These are phyloP conservation scores for Ceratosolen solmsi DNA, from an alignment of 1,140 invertebrate genomes.

Conservation along the genomic window DNA sequence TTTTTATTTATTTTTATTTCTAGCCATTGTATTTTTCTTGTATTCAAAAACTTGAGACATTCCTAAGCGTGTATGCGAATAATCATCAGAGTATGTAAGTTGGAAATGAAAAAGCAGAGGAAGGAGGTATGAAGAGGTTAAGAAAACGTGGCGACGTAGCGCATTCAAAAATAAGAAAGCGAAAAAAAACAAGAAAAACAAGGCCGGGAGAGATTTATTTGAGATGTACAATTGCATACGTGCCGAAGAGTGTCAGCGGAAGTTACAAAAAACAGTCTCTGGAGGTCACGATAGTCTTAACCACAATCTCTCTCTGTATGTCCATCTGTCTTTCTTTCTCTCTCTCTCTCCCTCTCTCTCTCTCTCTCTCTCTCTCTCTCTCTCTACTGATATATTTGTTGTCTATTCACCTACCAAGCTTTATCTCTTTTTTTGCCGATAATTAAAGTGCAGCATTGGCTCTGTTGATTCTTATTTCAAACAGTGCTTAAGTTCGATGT, in stretches of 20 bases:
- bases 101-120: constrained; percentile 5
- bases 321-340: no score
- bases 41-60: constrained; percentile 24
- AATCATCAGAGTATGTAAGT: background rate
- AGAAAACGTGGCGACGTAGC: background rate
- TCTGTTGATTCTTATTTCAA: background rate
- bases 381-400: no score
- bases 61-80: background rate
- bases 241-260: background rate
- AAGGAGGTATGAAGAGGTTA: background rate
- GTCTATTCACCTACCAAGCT: no score
- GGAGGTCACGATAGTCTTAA: no score
- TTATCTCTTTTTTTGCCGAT: no score
- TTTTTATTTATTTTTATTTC: constrained; percentile 24
- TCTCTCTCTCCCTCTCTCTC: no score
- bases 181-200: constrained; percentile 16
- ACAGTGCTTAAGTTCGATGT: no score
- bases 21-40: background rate
- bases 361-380: no score
- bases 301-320: no score
- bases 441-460: background rate
- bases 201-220: constrained; percentile 8
- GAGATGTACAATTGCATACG: background rate
- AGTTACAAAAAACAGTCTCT: no score
- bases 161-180: constrained; percentile 21